Evolutionary conservation across 2,888 invertebrate species (phyloP), one percentile per base, ranked within the genome.

Genomic region (Epinotia demarniana): DNA sequence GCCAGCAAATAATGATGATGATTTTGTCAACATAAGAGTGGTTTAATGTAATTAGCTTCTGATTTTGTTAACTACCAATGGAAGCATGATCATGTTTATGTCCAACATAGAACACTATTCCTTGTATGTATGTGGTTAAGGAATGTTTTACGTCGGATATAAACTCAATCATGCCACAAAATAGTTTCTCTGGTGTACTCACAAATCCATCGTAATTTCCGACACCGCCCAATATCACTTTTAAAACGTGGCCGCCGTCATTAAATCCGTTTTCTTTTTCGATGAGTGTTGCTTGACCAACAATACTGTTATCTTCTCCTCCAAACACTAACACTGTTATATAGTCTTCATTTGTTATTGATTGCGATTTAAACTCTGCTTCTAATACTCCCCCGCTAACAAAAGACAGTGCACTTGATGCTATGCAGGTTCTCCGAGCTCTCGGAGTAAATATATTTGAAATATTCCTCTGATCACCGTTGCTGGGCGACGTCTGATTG

Each of bases 311-410:
- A n/a, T 71, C 60, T 11, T 39, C 60, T 43, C 16, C 78, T 77
- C 87, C 83, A 76, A 83, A 81, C 39, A 85, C 84, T 11, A 87
- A 72, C 9, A 90, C 72, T 5, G 82, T 79, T 6, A 91, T 71
- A 58, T 82, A 81, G 77, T 89, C 87, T 9, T 61, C 63, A 1
- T 1, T 0, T 6, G 72, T 69, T 0, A 27, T 39, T 6, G 85
- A 80, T 13, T 84, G 78, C 82, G 89, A 84, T 69, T 80, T 89
- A 12, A 88, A 71, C 60, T 84, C 83, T 2, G 87, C 80, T 84
- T 91, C 87, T 3, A 91, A 61, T 16, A 69, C 53, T 18, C 90
- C 90, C 9, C 77, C 77, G 11, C 80, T 74, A 3, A 81, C 63
- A 84, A 90, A 84, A 0, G 79, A 43, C 69, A 90, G 85, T 13